Base-by-base conservation (phyloP, 2,888 invertebrate species). In the Yponomeuta cagnagella region DNA sequence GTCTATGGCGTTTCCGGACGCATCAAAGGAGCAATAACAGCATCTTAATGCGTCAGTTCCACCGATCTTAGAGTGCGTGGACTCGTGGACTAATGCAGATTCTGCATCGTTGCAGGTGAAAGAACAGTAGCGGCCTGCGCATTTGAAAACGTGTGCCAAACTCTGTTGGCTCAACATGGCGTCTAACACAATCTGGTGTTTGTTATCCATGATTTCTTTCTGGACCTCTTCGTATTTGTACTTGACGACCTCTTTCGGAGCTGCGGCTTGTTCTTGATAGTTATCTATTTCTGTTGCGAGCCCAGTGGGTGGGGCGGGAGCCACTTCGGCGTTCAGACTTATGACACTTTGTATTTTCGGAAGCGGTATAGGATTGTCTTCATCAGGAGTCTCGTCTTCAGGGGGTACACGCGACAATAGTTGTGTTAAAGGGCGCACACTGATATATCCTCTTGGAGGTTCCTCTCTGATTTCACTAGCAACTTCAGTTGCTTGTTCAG, bases 291-390 rank as follows among this genome's bases (percentile, higher is more conserved):
- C 52, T 58, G 52, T 15, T 15, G 52, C 52, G 10, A 9, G 10
- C 10, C 9, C 8, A 23, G 30, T 8, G 70, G 74, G 70, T 2
- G 76, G 63, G 15, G n/a, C n/a, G 5, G 63, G 23, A n/a, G 12
- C 10, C 6, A 23, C 23, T 69, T 12, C 30, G n/a, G n/a, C 70
- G 37, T 92, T 91, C 1, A 94, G 86, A 75, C 94, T 94, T 4
- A 93, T 83, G 9, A 94, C 93, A 74, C 86, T 93, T 75, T 93
- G 90, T 66, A 94, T 94, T 72, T 90, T 79, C 3, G 89, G 91
- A 71, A 87, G 79, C 71, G 76, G 73, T 23, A 77, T 70, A 9
- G 74, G 73, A 63, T 74, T 73, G 33, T 74, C 76, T 33, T 74
- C 73, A 1, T 73, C 33, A 30, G 69, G 68, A 9, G 72, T 52